Base-by-base conservation (phyloP, 2,888 invertebrate genomes). In the Agrotis exclamationis region DNA sequence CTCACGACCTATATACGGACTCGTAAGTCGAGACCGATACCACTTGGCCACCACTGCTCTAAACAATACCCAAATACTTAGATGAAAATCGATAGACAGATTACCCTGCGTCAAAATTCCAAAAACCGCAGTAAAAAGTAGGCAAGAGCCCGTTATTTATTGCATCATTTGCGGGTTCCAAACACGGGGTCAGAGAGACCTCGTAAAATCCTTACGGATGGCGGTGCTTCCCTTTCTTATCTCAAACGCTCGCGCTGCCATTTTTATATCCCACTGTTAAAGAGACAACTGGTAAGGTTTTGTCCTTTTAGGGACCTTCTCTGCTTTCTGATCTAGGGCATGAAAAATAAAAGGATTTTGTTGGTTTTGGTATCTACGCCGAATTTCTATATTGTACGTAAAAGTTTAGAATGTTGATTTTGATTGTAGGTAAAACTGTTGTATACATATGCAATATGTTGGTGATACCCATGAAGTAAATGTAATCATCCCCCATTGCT, bases 261-360 rank as follows among this genome's bases (percentile, higher is more conserved):
- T 68, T 84, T 84, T 82, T 83, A 83, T 82, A 68, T 66, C 63
- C 68, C n/a, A 39, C 72, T 63, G 78, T 65, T 70, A 68, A 74
- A 58, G 64, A 70, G 71, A 64, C 63, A 80, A 80, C 64, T 72
- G 67, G 45, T 14, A 16, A 44, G 67, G 56, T 51, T 60, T 68
- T 65, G 57, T 58, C 51, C 58, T 64, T 72, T 76, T 72, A 80
- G 45, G 68, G 65, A 45, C 68, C 51, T 71, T 58, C 22, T 50
- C 22, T 56, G n/a, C 64, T 75, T 79, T 66, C 65, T 65, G 58
- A 54, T 69, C 68, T n/a, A 28, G 33, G 24, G 18, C 54, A 44
- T 59, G 62, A 47, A 63, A 69, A 74, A 65, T 48, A 70, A 70
- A 63, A 48, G 56, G 28, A 22, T 75, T n/a, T 59, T 18, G 6